phyloP scores from a whole-genome alignment of 2,797 vertebrate genomes.

The Anas bernieri region DNA sequence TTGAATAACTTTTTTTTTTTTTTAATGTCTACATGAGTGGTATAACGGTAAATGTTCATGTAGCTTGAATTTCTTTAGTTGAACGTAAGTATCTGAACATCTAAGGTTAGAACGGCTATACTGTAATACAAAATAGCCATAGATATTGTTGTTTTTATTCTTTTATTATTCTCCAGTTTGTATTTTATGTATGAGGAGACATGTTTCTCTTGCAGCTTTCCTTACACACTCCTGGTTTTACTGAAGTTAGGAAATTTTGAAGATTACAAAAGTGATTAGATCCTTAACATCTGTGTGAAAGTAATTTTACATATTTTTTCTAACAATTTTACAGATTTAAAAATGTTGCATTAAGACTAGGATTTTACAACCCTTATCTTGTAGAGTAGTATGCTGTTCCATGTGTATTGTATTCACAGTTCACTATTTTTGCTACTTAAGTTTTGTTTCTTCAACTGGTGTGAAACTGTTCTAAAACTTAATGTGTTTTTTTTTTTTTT shows the following conservation, averaged over 20 bases:
- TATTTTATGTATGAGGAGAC: neutral
- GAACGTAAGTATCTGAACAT: neutral
- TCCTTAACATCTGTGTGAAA: neutral
- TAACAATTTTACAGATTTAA: neutral
- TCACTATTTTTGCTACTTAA: neutral
- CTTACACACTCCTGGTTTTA: rapidly evolving
- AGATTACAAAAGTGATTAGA: neutral
- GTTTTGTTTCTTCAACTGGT: neutral
- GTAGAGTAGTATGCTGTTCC: rapidly evolving
- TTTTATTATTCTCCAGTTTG: neutral
- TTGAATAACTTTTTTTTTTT: neutral
- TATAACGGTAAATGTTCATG: neutral
- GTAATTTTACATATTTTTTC: neutral
- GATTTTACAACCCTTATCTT: neutral
- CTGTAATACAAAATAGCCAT: neutral
- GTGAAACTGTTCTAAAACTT: neutral
- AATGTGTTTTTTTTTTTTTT: neutral
- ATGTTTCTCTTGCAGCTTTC: neutral
- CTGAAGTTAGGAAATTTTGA: rapidly evolving
- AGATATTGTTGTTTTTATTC: neutral
- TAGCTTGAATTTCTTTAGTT: neutral
- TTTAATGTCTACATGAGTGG: neutral
- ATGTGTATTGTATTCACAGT: rapidly evolving
- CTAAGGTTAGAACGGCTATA: neutral
- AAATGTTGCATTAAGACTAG: neutral